Conservation (phyloP, 2,888 invertebrate genomes). For the Taphrorychus bicolor region DNA sequence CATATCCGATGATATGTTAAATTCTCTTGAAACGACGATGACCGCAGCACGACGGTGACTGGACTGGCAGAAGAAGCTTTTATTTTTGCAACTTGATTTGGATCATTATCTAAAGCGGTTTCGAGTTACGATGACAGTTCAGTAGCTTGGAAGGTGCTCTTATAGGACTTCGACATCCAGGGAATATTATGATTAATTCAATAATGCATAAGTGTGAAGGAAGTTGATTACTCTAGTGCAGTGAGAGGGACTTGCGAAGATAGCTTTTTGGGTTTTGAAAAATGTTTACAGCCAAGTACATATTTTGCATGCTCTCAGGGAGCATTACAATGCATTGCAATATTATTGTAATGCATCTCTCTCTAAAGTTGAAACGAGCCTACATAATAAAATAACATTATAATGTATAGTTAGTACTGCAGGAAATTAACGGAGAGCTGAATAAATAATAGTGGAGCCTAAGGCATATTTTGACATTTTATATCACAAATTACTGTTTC, state of each 20-base stretch:
- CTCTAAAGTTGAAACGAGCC: no score
- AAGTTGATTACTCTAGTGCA: neutral
- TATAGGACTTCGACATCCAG: neutral
- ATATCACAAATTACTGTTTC: neutral
- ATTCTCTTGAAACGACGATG: neutral
- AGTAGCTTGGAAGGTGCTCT: neutral
- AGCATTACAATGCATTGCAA: no score
- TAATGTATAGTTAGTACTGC: neutral
- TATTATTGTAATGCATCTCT: no score
- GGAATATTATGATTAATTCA: neutral
- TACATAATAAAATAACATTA: no score
- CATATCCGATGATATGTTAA: no score
- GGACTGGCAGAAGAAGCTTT: neutral
- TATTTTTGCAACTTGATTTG: neutral
- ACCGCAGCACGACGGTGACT: neutral
- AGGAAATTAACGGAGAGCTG: neutral
- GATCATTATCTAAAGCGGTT: neutral
- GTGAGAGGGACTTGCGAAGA: neutral
- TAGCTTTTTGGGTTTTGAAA: no score
- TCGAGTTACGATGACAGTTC: neutral
- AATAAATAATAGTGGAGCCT: neutral
- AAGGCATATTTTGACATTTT: neutral
- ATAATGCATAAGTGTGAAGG: neutral
- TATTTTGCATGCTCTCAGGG: no score
- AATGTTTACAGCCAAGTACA: no score